phyloP scores from a whole-genome alignment of 2,797 vertebrate species.

The Austrolebias charrua region DNA sequence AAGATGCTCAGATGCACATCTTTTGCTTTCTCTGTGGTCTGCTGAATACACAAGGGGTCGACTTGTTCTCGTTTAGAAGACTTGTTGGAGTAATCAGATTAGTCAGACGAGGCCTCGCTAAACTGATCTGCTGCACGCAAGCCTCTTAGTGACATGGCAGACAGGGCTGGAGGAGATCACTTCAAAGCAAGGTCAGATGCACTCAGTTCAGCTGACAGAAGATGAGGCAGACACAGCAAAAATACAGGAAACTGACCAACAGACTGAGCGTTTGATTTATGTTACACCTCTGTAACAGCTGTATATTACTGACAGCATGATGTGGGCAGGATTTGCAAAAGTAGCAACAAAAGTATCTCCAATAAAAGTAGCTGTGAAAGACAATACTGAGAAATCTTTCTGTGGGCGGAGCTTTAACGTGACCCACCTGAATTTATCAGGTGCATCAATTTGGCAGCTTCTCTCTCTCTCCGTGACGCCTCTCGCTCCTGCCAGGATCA shows the following conservation, averaged over 20 bases:
- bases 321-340: slow-evolving; percentile 18
- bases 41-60: slow-evolving; percentile 16
- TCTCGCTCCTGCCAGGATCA: slow-evolving; percentile 29
- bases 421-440: slow-evolving; percentile 40
- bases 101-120: slow-evolving; percentile 75
- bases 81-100: slow-evolving; percentile 80
- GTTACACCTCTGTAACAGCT: not conserved
- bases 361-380: not conserved
- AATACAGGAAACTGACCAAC: not conserved
- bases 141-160: slow-evolving; percentile 75
- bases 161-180: slow-evolving; percentile 63
- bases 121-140: slow-evolving; percentile 76
- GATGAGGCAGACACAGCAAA: slow-evolving; percentile 17
- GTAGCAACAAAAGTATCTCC: not conserved
- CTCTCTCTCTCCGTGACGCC: slow-evolving; percentile 35
- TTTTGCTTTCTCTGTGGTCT: not conserved
- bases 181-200: slow-evolving; percentile 68
- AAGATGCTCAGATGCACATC: not conserved
- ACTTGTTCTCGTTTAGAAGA: slow-evolving; percentile 55
- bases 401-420: slow-evolving; percentile 25
- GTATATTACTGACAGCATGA: not conserved
- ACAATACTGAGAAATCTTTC: not conserved
- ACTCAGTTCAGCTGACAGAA: slow-evolving; percentile 16
- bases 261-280: not conserved
- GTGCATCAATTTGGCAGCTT: slow-evolving; percentile 36